These are phyloP conservation scores for Globicephala melas DNA, from an alignment of 2,113 vertebrate genomes.

Conservation along the genomic window DNA sequence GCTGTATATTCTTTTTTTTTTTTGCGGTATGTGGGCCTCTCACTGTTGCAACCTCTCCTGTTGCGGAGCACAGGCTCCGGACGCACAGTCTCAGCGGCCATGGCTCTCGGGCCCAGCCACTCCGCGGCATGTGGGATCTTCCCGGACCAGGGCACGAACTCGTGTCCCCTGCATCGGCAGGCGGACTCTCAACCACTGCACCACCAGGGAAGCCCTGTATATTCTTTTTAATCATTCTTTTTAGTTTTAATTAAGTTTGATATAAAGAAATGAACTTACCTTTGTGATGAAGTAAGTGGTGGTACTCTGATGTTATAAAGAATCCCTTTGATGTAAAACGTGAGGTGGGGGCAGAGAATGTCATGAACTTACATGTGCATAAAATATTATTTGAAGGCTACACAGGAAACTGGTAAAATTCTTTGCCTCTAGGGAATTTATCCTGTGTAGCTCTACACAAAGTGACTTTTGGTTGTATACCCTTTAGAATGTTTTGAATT, in stretches of 20 bases:
- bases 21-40: too few species aligned
- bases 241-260: background rate
- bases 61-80: too few species aligned
- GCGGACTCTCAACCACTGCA: too few species aligned
- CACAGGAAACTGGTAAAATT: background rate
- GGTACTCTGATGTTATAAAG: background rate
- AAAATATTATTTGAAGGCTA: background rate
- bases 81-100: too few species aligned
- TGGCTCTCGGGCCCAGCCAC: too few species aligned
- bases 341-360: background rate
- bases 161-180: too few species aligned
- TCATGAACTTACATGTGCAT: background rate
- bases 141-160: accelerated
- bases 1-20: background rate
- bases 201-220: background rate
- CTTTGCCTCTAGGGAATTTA: background rate
- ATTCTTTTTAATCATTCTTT: background rate
- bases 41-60: too few species aligned
- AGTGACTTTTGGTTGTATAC: background rate
- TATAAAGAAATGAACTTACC: background rate
- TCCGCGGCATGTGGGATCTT: too few species aligned
- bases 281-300: background rate
- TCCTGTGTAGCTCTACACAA: background rate
- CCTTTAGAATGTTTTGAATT: background rate
- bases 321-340: background rate